Evolutionary conservation across 2,888 invertebrate species (phyloP).

Genomic region (Cheilosia impressa): DNA sequence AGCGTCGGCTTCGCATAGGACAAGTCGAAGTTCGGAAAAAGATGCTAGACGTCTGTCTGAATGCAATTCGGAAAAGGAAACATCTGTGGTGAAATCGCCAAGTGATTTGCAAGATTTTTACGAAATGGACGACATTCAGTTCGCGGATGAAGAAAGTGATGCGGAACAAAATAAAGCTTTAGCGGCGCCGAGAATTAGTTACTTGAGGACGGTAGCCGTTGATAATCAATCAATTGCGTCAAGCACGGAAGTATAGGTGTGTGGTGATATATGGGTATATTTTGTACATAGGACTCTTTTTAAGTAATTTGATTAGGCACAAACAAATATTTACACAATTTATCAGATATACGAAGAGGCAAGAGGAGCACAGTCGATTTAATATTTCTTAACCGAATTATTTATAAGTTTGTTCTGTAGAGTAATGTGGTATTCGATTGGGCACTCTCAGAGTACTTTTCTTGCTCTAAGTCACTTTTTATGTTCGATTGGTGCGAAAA

Average conservation of each 20-base stretch:
- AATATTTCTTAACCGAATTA: not conserved
- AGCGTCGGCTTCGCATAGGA: slow-evolving; percentile 77
- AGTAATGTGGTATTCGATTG: no score
- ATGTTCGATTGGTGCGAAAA: no score
- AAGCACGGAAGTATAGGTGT: slow-evolving; percentile 58
- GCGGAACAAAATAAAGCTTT: slow-evolving; percentile 59
- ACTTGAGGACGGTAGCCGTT: slow-evolving; percentile 66
- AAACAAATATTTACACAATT: slow-evolving; percentile 42
- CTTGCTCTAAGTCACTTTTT: no score
- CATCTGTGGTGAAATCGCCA: slow-evolving; percentile 88
- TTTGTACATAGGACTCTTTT: slow-evolving; percentile 55
- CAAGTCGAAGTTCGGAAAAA: slow-evolving; percentile 27
- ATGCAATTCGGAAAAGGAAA: slow-evolving; percentile 86
- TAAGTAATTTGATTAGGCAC: slow-evolving; percentile 63
- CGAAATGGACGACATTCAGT: slow-evolving; percentile 88
- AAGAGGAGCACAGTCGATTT: not conserved
- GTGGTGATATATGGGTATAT: slow-evolving; percentile 26
- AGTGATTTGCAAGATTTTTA: slow-evolving; percentile 85
- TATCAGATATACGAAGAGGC: not conserved
- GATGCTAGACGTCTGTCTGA: slow-evolving; percentile 74
- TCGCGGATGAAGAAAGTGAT: slow-evolving; percentile 86
- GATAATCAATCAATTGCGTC: slow-evolving; percentile 70
- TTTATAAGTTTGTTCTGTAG: no score
- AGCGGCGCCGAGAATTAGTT: slow-evolving; percentile 49
- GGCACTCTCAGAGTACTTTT: no score